phyloP scores from a whole-genome alignment of 1,140 invertebrate species.

The Cyphomyrmex costatus region DNA sequence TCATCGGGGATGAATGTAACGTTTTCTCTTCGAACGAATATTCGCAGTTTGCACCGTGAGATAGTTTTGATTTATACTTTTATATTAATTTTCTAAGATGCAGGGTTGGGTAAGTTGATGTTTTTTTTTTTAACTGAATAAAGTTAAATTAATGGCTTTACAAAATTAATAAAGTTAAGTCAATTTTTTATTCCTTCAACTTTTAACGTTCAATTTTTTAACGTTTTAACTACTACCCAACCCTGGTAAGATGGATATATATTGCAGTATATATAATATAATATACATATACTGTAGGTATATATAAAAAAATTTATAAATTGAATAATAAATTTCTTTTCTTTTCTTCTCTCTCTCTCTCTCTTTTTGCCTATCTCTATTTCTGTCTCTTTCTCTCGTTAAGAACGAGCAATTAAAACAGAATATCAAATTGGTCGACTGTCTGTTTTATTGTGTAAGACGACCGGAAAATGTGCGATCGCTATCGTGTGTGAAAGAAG shows the following conservation, averaged over 20 bases:
- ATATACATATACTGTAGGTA: no score
- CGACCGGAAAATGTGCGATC: neutral
- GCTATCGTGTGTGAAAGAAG: neutral
- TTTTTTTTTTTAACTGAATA: no score
- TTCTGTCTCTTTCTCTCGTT: neutral
- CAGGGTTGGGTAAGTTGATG: no score
- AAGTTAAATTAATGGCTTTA: no score
- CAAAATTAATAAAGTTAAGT: no score
- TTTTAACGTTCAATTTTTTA: no score
- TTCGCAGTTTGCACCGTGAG: neutral
- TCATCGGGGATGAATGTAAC: constrained; percentile 49
- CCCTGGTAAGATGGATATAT: no score
- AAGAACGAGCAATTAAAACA: neutral
- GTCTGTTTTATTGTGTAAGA: neutral
- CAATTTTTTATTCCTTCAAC: no score
- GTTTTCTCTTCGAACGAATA: neutral
- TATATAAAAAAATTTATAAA: neutral
- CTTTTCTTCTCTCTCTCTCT: neutral
- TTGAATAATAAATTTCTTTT: neutral
- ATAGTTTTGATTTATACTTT: neutral
- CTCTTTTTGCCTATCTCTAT: no score
- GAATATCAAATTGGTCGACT: neutral
- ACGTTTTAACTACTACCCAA: no score
- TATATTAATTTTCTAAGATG: neutral
- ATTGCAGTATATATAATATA: no score